Conservation (phyloP, 2,888 invertebrate genomes). For the Apotomis capreana region DNA sequence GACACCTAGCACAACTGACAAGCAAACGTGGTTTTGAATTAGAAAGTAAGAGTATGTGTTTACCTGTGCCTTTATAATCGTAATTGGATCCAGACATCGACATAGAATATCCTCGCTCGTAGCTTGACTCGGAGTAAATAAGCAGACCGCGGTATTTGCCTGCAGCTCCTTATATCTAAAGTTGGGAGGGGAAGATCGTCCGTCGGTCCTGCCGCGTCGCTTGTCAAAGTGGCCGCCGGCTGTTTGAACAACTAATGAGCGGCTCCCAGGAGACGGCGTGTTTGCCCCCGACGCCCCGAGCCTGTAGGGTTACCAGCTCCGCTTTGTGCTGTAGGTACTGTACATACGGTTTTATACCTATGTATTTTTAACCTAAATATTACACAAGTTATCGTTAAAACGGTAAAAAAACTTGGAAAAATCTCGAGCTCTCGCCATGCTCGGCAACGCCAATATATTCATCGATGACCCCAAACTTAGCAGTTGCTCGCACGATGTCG, state of each 20-base stretch:
- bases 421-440: too few relatives aligned
- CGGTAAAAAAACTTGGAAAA: too few relatives aligned
- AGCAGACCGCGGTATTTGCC: conserved; percentile 68
- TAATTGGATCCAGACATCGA: not conserved
- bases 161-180: conserved; percentile 71
- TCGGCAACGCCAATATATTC: too few relatives aligned
- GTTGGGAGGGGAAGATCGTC: conserved; percentile 74
- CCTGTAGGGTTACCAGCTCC: conserved; percentile 45
- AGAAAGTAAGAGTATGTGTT: too few relatives aligned
- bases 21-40: too few relatives aligned
- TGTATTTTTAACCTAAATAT: not conserved
- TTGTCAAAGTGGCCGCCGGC: conserved; percentile 82
- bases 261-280: conserved; percentile 78
- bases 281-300: conserved; percentile 71
- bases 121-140: conserved; percentile 55
- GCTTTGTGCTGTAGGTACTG: not conserved
- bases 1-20: too few relatives aligned
- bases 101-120: not conserved
- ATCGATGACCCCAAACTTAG: conserved; percentile 46
- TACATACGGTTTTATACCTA: not conserved
- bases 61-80: not conserved
- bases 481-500: conserved; percentile 63
- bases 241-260: conserved; percentile 83
- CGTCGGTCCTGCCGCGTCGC: conserved; percentile 68
- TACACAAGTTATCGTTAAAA: too few relatives aligned